These are phyloP conservation scores for Drosophila lowei DNA, from an alignment of 1,140 invertebrate species.

Conservation along the genomic window DNA sequence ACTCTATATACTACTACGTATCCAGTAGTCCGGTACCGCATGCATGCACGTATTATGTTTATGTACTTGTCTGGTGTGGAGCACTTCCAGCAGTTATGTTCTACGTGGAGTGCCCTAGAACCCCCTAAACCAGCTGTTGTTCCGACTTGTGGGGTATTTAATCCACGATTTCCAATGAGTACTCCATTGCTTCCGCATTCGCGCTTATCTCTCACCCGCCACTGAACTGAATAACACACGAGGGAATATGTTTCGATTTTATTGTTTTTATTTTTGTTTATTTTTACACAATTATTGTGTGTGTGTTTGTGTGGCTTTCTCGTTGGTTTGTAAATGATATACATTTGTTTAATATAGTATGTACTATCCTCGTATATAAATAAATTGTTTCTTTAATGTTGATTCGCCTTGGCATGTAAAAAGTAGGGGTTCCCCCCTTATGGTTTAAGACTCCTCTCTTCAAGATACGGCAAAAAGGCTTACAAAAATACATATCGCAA, in stretches of 20 bases:
- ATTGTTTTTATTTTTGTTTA: conserved; percentile 35
- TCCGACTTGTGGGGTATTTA: too few species aligned
- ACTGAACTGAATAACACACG: conserved; percentile 29
- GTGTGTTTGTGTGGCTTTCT: conserved; percentile 47
- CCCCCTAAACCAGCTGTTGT: too few species aligned
- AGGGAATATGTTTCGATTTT: conserved; percentile 41
- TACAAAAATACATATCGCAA: conserved; percentile 80
- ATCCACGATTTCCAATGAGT: background rate
- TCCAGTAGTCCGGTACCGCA: too few species aligned
- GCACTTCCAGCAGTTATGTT: conserved; percentile 13
- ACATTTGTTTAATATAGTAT: conserved; percentile 44
- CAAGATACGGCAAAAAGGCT: conserved; percentile 62
- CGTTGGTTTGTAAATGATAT: conserved; percentile 48
- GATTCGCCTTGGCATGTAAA: conserved; percentile 66
- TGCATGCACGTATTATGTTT: background rate
- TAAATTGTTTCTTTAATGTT: conserved; percentile 51
- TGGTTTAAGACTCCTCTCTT: conserved; percentile 45
- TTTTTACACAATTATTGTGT: conserved; percentile 72
- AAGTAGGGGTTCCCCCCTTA: conserved; percentile 34
- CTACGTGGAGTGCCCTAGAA: background rate
- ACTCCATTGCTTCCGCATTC: background rate
- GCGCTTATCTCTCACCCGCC: conserved; percentile 18
- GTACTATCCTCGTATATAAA: conserved; percentile 52
- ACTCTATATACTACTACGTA: background rate
- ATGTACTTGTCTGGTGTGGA: conserved; percentile 3